phyloP scores from a whole-genome alignment of 1,140 invertebrate genomes.

The Chlorops oryzae region DNA sequence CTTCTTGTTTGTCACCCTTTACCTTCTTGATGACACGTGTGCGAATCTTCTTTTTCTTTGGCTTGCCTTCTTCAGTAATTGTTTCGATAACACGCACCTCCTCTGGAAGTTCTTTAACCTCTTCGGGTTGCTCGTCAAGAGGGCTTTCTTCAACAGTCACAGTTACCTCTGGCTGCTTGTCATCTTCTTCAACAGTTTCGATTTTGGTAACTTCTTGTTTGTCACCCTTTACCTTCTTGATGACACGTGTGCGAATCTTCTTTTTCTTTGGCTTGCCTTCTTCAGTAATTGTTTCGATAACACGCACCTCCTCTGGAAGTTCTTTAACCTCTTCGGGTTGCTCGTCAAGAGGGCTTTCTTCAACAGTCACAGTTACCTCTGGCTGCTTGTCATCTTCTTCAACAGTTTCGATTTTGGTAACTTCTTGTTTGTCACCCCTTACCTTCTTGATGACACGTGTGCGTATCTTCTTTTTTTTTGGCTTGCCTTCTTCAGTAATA shows the following conservation, averaged over 20 bases:
- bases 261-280: constrained; percentile 25
- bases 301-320: constrained; percentile 32
- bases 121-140: constrained; percentile 17
- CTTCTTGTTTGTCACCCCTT: constrained; percentile 31
- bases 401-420: constrained; percentile 27
- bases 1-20: constrained; percentile 9
- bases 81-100: constrained; percentile 39
- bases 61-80: constrained; percentile 17
- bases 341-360: constrained; percentile 15
- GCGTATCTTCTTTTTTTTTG: constrained; percentile 18
- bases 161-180: constrained; percentile 20
- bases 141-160: constrained; percentile 25
- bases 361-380: constrained; percentile 28
- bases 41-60: constrained; percentile 20
- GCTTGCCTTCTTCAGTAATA: constrained; percentile 12
- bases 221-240: constrained; percentile 33
- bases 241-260: constrained; percentile 23
- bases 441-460: constrained; percentile 20
- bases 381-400: constrained; percentile 28
- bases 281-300: constrained; percentile 31
- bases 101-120: constrained; percentile 26
- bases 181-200: constrained; percentile 28
- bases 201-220: constrained; percentile 42
- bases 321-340: constrained; percentile 15
- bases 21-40: constrained; percentile 13